Conservation (phyloP, 2,888 invertebrate genomes). For the Ennomos erosarius region DNA sequence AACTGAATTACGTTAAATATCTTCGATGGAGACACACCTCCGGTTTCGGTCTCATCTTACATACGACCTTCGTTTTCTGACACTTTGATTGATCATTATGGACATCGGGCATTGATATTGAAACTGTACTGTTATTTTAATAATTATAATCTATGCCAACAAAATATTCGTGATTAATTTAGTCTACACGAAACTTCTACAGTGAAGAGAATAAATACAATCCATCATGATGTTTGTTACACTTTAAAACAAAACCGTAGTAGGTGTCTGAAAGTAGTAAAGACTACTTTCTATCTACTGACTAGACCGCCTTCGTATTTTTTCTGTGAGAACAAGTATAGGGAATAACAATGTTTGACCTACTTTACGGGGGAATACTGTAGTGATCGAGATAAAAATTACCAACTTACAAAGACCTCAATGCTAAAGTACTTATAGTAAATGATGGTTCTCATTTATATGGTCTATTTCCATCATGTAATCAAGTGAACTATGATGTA, state of each 20-base stretch:
- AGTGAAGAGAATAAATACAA: too few relatives aligned
- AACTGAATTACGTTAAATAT: slow-evolving; percentile 52
- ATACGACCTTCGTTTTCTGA: slow-evolving; percentile 57
- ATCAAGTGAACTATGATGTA: slow-evolving; percentile 39
- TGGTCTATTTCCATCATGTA: slow-evolving; percentile 41
- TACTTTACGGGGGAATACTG: too few relatives aligned
- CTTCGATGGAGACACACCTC: slow-evolving; percentile 59
- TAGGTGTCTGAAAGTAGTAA: slow-evolving; percentile 5
- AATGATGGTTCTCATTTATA: slow-evolving; percentile 37
- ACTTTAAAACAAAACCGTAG: not conserved
- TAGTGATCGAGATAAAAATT: not conserved
- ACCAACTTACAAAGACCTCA: slow-evolving; percentile 32
- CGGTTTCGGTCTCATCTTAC: slow-evolving; percentile 71
- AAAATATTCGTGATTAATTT: too few relatives aligned
- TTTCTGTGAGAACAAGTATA: not conserved
- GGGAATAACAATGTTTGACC: not conserved
- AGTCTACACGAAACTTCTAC: too few relatives aligned
- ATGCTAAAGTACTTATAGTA: slow-evolving; percentile 11
- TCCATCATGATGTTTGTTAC: not conserved
- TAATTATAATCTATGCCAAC: not conserved
- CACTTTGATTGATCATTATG: slow-evolving; percentile 33
- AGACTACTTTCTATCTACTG: slow-evolving; percentile 2
- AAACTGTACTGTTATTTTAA: not conserved
- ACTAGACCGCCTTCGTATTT: not conserved
- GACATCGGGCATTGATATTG: slow-evolving; percentile 14